Evolutionary conservation across 2,888 invertebrate species (phyloP).

Genomic region (Drosophila picticornis): DNA sequence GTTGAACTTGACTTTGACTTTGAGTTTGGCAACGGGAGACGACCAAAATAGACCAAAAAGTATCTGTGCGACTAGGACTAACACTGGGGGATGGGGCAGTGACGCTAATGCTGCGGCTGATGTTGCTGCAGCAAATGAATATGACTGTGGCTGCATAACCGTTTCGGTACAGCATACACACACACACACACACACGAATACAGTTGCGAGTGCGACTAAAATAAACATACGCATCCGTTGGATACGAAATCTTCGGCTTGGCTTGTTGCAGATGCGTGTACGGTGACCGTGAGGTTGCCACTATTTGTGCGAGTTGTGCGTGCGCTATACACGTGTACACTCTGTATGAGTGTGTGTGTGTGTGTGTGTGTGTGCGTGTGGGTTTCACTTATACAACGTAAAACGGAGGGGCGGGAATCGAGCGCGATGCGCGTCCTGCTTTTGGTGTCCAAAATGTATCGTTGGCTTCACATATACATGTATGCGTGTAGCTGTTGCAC

Average conservation of each 20-base stretch:
- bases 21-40: constrained; percentile 48
- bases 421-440: constrained; percentile 58
- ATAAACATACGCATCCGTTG: constrained; percentile 80
- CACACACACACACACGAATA: constrained; percentile 22
- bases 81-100: constrained; percentile 3
- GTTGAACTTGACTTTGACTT: constrained; percentile 79
- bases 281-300: constrained; percentile 71
- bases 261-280: constrained; percentile 44
- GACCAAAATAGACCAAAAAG: constrained; percentile 57
- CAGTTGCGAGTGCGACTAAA: constrained; percentile 61
- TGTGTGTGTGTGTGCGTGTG: constrained; percentile 15
- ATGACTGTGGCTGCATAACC: constrained; percentile 35
- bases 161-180: constrained; percentile 41
- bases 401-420: background rate
- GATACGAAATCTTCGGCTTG: constrained; percentile 42
- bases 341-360: background rate
- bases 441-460: constrained; percentile 67
- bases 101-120: background rate
- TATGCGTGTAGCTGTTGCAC: constrained; percentile 28
- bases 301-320: constrained; percentile 14
- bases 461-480: constrained; percentile 53
- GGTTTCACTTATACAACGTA: constrained; percentile 35
- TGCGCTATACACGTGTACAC: constrained; percentile 25
- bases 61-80: constrained; percentile 45
- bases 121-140: constrained; percentile 27